Evolutionary conservation across 2,113 vertebrate species (phyloP), one percentile per base, ranked within the genome.

Genomic region (Nerophis ophidion): DNA sequence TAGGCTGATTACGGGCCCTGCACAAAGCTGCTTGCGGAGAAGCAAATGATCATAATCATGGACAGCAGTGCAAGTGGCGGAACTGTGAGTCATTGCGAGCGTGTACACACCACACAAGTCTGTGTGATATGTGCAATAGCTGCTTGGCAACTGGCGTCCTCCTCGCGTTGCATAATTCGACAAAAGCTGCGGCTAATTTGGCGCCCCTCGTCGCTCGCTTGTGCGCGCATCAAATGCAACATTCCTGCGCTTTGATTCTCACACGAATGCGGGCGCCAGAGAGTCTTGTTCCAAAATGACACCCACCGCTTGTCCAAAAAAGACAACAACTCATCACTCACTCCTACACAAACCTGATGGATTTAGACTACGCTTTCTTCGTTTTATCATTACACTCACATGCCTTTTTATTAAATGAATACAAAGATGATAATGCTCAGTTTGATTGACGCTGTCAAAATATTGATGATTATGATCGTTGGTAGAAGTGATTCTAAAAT

Each of bases 1-100:
- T 79, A 62, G 73, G 70, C 81, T 83, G 81, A 85, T 80, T 71
- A 79, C 81, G 75, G 73, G 61, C 1, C 58, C 63, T 81, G 68
- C 68, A 76, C 70, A 80, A 83, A 86, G 75, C 68, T 56, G 81
- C 76, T 81, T 71, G 81, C 77, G 74, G 76, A 82, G 73, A 26
- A 67, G 72, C n/a, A 26, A 85, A 86, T 86, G 79, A 85, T 86
- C 79, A 83, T 82, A 83, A 86, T 84, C 79, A 84, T 81, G 62
- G 62, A 84, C 76, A 82, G 81, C 81, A 80, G 82, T 60, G 69
- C 67, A 74, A 85, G 82, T 86, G 82, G 79, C 67, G 15, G 79
- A 75, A 72, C 66, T 82, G 74, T 84, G 86, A 87, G 77, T 86
- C 82, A 84, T 81, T 82, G 79, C 57, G 63, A 65, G 70, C 72